These are phyloP conservation scores for Rhopilema esculentum DNA, from an alignment of 30 jellyfish, hydroid and myxozoan species.

Conservation along the genomic window DNA sequence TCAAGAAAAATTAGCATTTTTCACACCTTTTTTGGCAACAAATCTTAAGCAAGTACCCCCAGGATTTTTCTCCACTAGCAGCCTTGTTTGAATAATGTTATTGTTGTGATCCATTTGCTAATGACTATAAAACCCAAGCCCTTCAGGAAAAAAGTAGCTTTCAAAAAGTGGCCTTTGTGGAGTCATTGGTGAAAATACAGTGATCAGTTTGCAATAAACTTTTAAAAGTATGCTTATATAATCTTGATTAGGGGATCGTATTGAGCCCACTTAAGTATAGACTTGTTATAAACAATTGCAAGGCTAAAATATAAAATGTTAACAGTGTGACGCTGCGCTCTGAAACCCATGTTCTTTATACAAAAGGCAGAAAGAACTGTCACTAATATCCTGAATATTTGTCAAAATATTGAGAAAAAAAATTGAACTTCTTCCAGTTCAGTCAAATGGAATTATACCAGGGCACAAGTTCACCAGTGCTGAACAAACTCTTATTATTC, in stretches of 20 bases:
- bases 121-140: not conserved
- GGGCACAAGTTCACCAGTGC: conserved; percentile 31
- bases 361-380: conserved; percentile 4
- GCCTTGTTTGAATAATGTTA: not conserved
- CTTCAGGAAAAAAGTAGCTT: not conserved
- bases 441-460: conserved; percentile 5
- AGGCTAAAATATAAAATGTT: not conserved
- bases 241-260: not conserved
- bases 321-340: not conserved
- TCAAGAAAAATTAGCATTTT: not conserved
- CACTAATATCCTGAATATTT: not conserved
- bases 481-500: conserved; percentile 33
- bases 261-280: conserved; percentile 2
- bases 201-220: not conserved
- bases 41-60: not conserved
- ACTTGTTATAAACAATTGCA: not conserved
- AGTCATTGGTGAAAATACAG: conserved; percentile 14
- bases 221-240: not conserved
- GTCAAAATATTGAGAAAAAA: conserved; percentile 5
- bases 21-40: not conserved
- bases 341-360: not conserved
- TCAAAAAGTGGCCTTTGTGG: conserved; percentile 9
- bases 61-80: not conserved
- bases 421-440: conserved; percentile 1
- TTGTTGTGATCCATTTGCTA: not conserved